These are phyloP conservation scores for Trichonephila clavipes DNA, from an alignment of 1,140 invertebrate genomes.

Conservation along the genomic window DNA sequence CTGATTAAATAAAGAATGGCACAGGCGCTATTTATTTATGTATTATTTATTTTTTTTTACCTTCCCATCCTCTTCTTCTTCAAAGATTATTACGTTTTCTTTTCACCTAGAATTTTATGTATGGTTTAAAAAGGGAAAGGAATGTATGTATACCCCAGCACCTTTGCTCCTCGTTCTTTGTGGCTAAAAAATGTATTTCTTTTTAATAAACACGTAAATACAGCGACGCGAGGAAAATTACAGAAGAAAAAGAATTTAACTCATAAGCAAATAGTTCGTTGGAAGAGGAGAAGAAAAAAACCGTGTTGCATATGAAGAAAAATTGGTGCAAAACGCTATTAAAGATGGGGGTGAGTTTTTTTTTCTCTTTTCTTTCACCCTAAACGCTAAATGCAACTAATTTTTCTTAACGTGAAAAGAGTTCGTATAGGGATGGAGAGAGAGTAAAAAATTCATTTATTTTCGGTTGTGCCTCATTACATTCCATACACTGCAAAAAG, in stretches of 20 bases:
- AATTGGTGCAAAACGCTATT: slow-evolving; percentile 76
- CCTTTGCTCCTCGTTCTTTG: slow-evolving; percentile 71
- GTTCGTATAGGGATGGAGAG: background rate
- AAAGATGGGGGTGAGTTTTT: slow-evolving; percentile 42
- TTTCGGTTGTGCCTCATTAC: slow-evolving; percentile 72
- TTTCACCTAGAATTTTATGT: slow-evolving; percentile 27
- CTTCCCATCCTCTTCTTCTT: background rate
- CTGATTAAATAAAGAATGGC: slow-evolving; percentile 76
- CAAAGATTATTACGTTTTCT: slow-evolving; percentile 68
- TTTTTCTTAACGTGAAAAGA: slow-evolving; percentile 63
- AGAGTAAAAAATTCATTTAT: slow-evolving; percentile 74
- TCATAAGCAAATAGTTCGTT: slow-evolving; percentile 70
- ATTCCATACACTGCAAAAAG: slow-evolving; percentile 56
- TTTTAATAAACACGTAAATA: slow-evolving; percentile 73
- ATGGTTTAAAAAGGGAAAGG: background rate
- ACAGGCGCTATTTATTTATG: background rate
- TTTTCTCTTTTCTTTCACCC: slow-evolving; percentile 17
- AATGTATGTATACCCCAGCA: background rate
- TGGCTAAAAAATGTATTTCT: slow-evolving; percentile 55
- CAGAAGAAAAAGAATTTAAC: slow-evolving; percentile 67
- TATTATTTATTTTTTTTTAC: background rate
- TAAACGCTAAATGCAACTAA: slow-evolving; percentile 69
- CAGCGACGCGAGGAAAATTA: slow-evolving; percentile 49
- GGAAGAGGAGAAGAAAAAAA: slow-evolving; percentile 11
- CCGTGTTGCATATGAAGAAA: slow-evolving; percentile 66